Conservation (phyloP, 2,113 vertebrate species). For the Ceyx margarethae region DNA sequence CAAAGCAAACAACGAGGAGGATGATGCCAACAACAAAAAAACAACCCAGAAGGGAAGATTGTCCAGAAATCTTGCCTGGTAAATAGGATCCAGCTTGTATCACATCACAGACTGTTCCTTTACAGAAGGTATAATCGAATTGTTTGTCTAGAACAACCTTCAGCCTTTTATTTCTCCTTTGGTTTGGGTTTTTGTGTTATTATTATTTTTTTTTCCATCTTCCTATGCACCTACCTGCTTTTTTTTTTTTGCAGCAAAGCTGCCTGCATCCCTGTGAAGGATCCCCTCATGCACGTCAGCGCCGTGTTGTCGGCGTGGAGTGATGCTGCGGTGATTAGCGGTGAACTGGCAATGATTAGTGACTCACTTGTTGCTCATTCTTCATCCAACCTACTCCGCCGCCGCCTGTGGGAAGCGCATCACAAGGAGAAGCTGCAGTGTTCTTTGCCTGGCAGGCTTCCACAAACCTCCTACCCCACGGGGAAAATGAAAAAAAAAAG, state of each 20-base stretch:
- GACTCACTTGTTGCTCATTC: conserved; percentile 64
- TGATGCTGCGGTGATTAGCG: conserved; percentile 34
- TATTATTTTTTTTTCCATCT: neutral
- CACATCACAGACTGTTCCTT: conserved; percentile 23
- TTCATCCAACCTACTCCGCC: conserved; percentile 59
- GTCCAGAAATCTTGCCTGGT: neutral
- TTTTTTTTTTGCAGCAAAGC: neutral
- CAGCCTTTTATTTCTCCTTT: too few relatives aligned
- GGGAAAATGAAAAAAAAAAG: too few relatives aligned
- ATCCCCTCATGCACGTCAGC: conserved; percentile 24
- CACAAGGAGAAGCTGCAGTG: conserved; percentile 22
- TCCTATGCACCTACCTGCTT: conserved; percentile 6
- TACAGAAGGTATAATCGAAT: neutral
- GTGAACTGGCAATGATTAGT: conserved; percentile 65
- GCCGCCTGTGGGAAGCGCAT: conserved; percentile 56
- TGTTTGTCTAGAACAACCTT: neutral
- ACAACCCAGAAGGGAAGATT: neutral
- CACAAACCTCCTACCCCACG: neutral
- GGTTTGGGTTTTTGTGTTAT: fast-evolving
- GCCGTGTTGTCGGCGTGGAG: conserved; percentile 12
- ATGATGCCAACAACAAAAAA: neutral
- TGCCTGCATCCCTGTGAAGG: neutral
- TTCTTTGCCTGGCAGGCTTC: conserved; percentile 28
- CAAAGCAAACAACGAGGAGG: neutral
- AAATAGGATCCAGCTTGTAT: neutral